These are phyloP conservation scores for Brotula barbata DNA, from an alignment of 2,797 vertebrate species.

Conservation along the genomic window DNA sequence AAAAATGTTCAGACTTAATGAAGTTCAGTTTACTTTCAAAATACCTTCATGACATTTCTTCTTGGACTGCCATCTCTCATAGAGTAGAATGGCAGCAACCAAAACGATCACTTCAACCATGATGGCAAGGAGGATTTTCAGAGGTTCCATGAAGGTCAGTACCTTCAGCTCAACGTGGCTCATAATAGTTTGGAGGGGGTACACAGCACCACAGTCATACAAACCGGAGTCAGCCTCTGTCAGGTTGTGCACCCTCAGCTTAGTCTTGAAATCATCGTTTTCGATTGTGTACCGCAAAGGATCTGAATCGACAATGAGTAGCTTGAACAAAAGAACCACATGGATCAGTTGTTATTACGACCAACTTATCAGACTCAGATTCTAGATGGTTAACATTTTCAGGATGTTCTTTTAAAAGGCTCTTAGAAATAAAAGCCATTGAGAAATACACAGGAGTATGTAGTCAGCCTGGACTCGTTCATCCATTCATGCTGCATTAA, in stretches of 20 bases:
- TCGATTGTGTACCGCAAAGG: slow-evolving; percentile 71
- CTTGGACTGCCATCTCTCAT: slow-evolving; percentile 75
- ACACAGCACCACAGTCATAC: slow-evolving; percentile 83
- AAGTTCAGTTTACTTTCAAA: not conserved
- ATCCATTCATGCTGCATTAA: too few species aligned
- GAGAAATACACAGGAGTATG: too few species aligned
- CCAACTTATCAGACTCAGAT: not conserved
- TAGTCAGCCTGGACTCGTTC: too few species aligned
- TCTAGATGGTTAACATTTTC: too few species aligned
- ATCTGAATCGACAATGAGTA: slow-evolving; percentile 63
- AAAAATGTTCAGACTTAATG: too few species aligned
- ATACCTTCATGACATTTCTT: slow-evolving; percentile 54
- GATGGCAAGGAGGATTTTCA: slow-evolving; percentile 87
- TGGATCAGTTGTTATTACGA: not conserved
- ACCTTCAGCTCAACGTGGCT: slow-evolving; percentile 75
- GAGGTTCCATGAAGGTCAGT: slow-evolving; percentile 81
- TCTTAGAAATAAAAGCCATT: too few species aligned
- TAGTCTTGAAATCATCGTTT: slow-evolving; percentile 36
- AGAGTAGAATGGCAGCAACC: slow-evolving; percentile 82
- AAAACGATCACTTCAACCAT: slow-evolving; percentile 81
- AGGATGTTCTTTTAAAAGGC: too few species aligned
- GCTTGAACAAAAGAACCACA: slow-evolving; percentile 57
- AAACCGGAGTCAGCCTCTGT: slow-evolving; percentile 71
- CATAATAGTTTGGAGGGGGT: slow-evolving; percentile 66
- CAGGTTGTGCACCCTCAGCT: slow-evolving; percentile 78